phyloP scores from a whole-genome alignment of 2,113 vertebrate genomes.

The Tiliqua scincoides region DNA sequence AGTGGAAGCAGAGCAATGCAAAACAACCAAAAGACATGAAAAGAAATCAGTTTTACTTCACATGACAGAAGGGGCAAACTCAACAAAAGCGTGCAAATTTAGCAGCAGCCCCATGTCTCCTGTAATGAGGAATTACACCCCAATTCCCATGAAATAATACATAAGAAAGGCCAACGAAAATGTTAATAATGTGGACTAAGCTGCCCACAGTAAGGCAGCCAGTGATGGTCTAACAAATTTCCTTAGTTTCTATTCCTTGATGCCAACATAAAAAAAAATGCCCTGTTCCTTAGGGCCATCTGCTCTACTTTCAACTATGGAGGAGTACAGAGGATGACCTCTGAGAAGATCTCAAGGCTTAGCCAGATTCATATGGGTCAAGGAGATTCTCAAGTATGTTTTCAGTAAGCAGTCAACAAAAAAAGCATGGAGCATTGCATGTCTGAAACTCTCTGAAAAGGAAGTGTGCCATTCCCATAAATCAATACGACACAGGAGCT shows the following conservation, averaged over 20 bases:
- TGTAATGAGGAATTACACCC: neutral
- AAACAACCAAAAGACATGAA: neutral
- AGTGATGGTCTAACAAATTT: no score
- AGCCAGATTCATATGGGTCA: no score
- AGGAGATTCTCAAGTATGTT: no score
- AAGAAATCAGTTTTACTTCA: neutral
- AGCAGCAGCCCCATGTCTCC: neutral
- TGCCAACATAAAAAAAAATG: no score
- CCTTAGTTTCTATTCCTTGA: no score
- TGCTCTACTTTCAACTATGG: no score
- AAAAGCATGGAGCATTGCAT: neutral
- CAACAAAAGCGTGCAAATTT: neutral
- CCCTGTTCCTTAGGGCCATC: no score
- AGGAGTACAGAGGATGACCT: no score
- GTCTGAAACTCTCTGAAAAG: neutral
- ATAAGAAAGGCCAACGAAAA: no score
- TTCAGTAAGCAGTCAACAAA: neutral
- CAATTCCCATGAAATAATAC: neutral
- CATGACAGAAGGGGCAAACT: neutral
- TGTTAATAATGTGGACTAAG: no score
- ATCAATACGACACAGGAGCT: neutral
- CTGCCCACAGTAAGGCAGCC: no score
- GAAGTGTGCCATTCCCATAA: constrained; percentile 16
- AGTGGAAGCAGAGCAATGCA: neutral
- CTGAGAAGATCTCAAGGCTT: no score